A percentile compares a stretch with the other conserved stretches of the same genome.
phyloP scores from a whole-genome alignment of 1,140 invertebrate species.

The Cydia fagiglandana region DNA sequence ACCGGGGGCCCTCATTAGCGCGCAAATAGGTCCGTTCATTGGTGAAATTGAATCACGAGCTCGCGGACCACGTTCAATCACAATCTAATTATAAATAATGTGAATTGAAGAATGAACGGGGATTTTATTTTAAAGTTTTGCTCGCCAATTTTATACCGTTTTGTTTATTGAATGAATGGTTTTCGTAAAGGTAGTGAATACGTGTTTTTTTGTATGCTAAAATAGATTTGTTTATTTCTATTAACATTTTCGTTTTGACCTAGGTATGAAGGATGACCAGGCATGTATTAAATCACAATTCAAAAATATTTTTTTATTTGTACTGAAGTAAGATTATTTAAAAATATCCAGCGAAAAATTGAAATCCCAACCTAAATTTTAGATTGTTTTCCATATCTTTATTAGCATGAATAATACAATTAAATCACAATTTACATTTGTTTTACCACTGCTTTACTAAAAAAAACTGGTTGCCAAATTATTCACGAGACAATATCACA shows the following conservation, averaged over 20 bases:
- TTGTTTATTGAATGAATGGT: constrained; percentile 5
- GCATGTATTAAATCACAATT: too few species aligned
- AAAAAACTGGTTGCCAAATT: constrained; percentile 43
- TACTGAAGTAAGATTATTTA: too few species aligned
- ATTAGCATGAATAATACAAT: neutral
- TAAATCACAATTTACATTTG: neutral
- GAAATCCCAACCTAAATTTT: too few species aligned
- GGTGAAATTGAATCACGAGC: constrained; percentile 76
- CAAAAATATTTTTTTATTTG: too few species aligned
- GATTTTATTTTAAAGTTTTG: constrained; percentile 31
- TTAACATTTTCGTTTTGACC: too few species aligned
- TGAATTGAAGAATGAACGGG: constrained; percentile 56
- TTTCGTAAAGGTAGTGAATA: neutral
- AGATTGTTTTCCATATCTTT: neutral
- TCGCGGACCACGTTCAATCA: constrained; percentile 57
- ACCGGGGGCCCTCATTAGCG: constrained; percentile 74
- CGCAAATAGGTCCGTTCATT: constrained; percentile 70
- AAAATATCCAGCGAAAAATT: too few species aligned
- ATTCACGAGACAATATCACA: constrained; percentile 66
- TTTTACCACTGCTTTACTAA: neutral
- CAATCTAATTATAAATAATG: constrained; percentile 73
- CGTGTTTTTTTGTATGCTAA: neutral
- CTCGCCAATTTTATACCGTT: constrained; percentile 38
- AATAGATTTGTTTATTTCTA: neutral
- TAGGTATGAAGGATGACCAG: too few species aligned